Evolutionary conservation across 37 sponge, comb jelly and placozoan genomes (phyloP).

Genomic region (Spongia lamella): DNA sequence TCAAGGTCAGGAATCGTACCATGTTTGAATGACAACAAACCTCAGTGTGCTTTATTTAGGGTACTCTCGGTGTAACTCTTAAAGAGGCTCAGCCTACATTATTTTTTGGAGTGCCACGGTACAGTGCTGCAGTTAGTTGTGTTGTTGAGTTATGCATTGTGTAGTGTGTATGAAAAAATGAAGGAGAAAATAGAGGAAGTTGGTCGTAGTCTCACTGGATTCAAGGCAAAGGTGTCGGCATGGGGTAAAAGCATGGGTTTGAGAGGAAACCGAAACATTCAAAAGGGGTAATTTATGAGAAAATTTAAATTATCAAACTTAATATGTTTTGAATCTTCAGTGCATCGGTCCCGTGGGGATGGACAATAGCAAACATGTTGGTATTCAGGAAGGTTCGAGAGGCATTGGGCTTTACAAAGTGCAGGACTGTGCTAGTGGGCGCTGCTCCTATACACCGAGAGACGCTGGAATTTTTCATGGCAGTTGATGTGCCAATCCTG

Average conservation of each 20-base stretch:
- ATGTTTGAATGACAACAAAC: conserved; percentile 16
- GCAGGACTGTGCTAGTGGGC: conserved; percentile 27
- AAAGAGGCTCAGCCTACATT: conserved; percentile 71
- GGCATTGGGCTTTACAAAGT: conserved; percentile 23
- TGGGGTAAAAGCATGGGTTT: conserved; percentile 76
- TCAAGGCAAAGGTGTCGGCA: conserved; percentile 40
- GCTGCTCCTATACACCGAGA: conserved; percentile 74
- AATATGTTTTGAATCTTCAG: conserved; percentile 1
- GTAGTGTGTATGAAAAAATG: conserved; percentile 77
- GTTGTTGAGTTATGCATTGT: no score
- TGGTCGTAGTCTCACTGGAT: conserved; percentile 21
- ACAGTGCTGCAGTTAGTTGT: no score
- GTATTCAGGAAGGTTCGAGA: conserved; percentile 41
- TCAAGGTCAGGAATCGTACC: conserved; percentile 54
- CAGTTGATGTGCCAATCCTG: conserved; percentile 58
- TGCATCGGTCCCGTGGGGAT: conserved; percentile 57
- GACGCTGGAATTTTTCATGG: conserved; percentile 74
- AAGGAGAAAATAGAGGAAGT: conserved; percentile 51
- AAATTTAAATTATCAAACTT: no score
- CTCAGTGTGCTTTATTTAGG: no score
- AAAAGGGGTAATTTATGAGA: conserved; percentile 48
- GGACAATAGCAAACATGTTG: conserved; percentile 62
- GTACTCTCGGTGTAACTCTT: conserved; percentile 34
- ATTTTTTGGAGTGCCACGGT: conserved; percentile 88
- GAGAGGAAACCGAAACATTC: conserved; percentile 68